Conservation (phyloP, 2,113 vertebrate genomes). For the Gallinago paraguaiae region DNA sequence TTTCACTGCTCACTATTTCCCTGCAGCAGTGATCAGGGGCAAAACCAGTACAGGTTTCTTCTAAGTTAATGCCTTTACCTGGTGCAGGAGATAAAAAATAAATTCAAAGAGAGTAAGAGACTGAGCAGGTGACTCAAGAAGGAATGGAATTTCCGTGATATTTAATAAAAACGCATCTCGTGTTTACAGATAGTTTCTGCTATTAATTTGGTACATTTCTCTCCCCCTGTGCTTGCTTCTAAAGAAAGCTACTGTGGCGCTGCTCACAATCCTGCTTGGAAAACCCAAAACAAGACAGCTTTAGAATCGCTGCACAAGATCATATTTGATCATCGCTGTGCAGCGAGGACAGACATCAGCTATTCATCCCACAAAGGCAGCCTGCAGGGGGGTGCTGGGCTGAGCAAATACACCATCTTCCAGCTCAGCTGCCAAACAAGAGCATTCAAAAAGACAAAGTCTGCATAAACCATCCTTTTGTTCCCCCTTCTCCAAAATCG, state of each 20-base stretch:
- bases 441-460: not conserved
- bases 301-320: not conserved
- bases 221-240: not conserved
- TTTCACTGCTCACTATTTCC: not conserved
- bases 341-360: not conserved
- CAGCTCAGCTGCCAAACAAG: slow-evolving; percentile 16
- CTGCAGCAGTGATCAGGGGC: not conserved
- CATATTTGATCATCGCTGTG: not conserved
- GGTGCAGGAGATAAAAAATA: not conserved
- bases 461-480: not conserved
- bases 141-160: not conserved
- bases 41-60: not conserved
- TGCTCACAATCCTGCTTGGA: not conserved
- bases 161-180: rapidly evolving
- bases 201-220: not conserved
- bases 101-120: not conserved
- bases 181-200: not conserved
- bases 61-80: not conserved
- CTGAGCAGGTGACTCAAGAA: not conserved
- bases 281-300: slow-evolving; percentile 10
- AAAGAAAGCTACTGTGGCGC: not conserved
- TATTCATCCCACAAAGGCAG: not conserved
- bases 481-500: not conserved
- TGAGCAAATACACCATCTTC: not conserved
- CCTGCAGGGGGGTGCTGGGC: not conserved